Conservation (phyloP, 2,888 invertebrate genomes). For the Tribolium freemani region DNA sequence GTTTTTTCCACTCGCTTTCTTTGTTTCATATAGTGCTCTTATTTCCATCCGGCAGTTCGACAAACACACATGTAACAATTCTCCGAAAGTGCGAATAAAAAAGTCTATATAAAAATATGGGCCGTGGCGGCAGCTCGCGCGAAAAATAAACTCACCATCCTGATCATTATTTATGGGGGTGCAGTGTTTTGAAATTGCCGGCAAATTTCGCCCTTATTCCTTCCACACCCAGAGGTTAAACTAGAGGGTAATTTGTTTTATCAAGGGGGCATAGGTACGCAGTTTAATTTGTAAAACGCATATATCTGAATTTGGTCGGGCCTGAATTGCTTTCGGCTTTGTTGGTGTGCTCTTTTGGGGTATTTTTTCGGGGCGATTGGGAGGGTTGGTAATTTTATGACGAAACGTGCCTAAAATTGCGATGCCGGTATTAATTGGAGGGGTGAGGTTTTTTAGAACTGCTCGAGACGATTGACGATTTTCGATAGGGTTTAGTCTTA, state of each 20-base stretch:
- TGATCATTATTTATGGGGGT: conserved; percentile 39
- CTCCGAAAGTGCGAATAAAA: conserved; percentile 30
- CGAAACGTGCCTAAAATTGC: conserved; percentile 31
- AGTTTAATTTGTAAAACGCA: conserved; percentile 42
- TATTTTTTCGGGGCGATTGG: conserved; percentile 31
- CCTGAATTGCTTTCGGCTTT: conserved; percentile 35
- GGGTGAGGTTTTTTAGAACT: neutral
- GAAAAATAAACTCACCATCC: conserved; percentile 41
- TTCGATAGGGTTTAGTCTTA: conserved; percentile 1
- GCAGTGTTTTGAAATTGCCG: conserved; percentile 15
- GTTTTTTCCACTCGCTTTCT: neutral
- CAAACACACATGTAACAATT: conserved; percentile 36
- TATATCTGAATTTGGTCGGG: conserved; percentile 41
- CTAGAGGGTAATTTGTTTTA: conserved; percentile 32
- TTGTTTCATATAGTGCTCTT: conserved; percentile 18
- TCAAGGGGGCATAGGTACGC: conserved; percentile 37
- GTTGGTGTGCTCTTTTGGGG: too few species aligned
- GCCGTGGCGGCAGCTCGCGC: conserved; percentile 18
- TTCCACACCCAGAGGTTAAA: neutral
- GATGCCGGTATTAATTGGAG: conserved; percentile 13
- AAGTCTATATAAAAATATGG: conserved; percentile 39
- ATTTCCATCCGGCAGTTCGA: conserved; percentile 18
- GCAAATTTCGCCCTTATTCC: conserved; percentile 33
- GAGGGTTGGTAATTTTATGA: conserved; percentile 25
- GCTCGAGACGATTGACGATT: neutral